Percentiles rank a stretch among this genome's conserved stretches.
phyloP scores from a whole-genome alignment of 2,888 invertebrate species.

The Erebia palarica region DNA sequence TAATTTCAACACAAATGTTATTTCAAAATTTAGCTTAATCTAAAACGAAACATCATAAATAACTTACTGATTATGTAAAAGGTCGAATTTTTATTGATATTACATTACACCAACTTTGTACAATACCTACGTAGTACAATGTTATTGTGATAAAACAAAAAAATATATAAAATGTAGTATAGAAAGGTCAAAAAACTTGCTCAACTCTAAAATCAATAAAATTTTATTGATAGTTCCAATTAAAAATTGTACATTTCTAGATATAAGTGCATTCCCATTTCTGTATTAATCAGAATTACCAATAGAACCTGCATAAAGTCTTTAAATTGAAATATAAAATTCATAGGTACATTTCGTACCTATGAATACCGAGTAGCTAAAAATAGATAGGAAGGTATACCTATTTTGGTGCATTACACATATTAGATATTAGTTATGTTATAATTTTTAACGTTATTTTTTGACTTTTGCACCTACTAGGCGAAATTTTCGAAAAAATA shows the following conservation, averaged over 20 bases:
- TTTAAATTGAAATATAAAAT: no score
- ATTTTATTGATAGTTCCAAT: slow-evolving; percentile 9
- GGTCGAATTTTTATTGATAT: not conserved
- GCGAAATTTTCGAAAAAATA: not conserved
- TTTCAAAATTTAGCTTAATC: not conserved
- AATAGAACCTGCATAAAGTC: no score
- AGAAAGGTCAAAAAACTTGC: not conserved
- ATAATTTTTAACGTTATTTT: no score
- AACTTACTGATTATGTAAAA: not conserved
- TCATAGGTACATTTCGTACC: no score
- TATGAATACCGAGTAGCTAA: no score
- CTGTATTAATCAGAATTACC: no score
- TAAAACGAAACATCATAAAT: not conserved
- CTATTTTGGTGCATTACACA: no score
- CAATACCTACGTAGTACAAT: no score
- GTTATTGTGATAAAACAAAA: not conserved
- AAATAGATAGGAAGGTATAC: no score
- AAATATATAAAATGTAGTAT: not conserved
- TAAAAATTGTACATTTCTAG: slow-evolving; percentile 7
- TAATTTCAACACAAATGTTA: not conserved
- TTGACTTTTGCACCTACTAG: no score
- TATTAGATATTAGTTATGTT: no score
- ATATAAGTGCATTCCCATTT: no score
- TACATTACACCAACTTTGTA: not conserved
- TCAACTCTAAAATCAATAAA: slow-evolving; percentile 3